Evolutionary conservation across 2,888 invertebrate species (phyloP), one percentile per base, ranked within the genome.

Genomic region (Cacoxenus indagator): DNA sequence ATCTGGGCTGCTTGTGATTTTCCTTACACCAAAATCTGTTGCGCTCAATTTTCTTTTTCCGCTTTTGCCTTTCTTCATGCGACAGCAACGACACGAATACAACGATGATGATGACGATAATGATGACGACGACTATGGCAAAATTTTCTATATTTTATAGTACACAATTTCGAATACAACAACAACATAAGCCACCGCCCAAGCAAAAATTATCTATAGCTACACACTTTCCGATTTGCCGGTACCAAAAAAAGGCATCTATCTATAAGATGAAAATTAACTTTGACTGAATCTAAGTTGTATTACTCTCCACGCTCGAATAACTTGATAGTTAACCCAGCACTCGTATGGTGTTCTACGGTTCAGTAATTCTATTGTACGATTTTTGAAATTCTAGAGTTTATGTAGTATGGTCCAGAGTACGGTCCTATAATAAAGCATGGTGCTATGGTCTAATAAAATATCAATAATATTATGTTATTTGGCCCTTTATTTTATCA

Each of bases 11-110:
- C 8, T 11, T 61, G 24, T 22, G 37, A 29, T 24, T 61, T 48
- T 48, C 17, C 48, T 19, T 5, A 48, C 14, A 22, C 9, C 31
- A 31, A 31, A 55, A 55, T 55, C 8, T 55, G 37, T 61, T 61
- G 61, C 43, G 61, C 61, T 43, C 61, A 43, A 61, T 61, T 61
- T 61, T 61, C 61, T 43, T 61, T 43, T 61, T 61, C 37, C 61
- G 61, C 19, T 37, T 61, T 37, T 37, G 5, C 14, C 22, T 61
- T 22, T 37, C 4, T 31, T 43, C n/a, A 43, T 19, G 43, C 37
- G 37, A 61, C 43, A 59, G 29, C 29, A 37, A n/a, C 2, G n/a
- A n/a, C n/a, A n/a, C n/a, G n/a, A n/a, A n/a, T n/a, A n/a, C n/a
- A n/a, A n/a, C 6, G n/a, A 22, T 48, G 48, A 22, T 17, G 48